phyloP scores from a whole-genome alignment of 2,113 vertebrate genomes.

The Silurus asotus region DNA sequence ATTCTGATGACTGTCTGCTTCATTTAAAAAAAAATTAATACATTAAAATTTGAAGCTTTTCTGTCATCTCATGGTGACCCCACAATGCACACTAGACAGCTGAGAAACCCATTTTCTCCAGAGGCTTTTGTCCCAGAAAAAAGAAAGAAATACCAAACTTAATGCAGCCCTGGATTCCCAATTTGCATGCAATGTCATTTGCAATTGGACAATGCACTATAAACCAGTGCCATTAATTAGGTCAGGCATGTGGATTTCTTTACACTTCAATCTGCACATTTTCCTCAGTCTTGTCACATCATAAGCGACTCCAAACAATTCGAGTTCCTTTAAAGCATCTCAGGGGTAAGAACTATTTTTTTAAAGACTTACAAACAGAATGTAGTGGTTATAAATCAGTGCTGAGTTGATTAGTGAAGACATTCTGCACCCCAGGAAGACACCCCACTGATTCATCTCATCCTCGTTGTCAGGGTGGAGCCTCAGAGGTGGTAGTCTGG shows the following conservation, averaged over 20 bases:
- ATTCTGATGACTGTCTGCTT: background rate
- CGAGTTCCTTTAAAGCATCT: background rate
- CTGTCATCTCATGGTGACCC: background rate
- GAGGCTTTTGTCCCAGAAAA: background rate
- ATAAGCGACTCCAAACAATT: background rate
- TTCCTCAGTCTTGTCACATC: background rate
- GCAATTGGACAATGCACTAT: background rate
- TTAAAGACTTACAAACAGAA: background rate
- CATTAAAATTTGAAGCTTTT: background rate
- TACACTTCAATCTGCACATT: background rate
- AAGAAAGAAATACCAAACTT: background rate
- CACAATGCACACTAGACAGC: background rate
- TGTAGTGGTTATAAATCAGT: background rate
- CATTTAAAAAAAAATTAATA: background rate
- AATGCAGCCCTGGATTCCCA: slow-evolving; percentile 11
- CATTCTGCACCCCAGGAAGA: background rate
- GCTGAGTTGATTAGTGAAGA: slow-evolving; percentile 7
- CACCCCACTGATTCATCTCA: background rate
- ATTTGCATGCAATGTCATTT: slow-evolving; percentile 1
- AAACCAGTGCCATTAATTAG: background rate
- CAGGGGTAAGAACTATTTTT: background rate
- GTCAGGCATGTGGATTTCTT: slow-evolving; percentile 25
- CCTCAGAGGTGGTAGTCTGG: slow-evolving; percentile 17
- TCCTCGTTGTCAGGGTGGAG: slow-evolving; percentile 14
- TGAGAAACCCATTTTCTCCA: background rate